phyloP scores from a whole-genome alignment of 23 tunicate genomes.

The Clavelina lepadiformis region DNA sequence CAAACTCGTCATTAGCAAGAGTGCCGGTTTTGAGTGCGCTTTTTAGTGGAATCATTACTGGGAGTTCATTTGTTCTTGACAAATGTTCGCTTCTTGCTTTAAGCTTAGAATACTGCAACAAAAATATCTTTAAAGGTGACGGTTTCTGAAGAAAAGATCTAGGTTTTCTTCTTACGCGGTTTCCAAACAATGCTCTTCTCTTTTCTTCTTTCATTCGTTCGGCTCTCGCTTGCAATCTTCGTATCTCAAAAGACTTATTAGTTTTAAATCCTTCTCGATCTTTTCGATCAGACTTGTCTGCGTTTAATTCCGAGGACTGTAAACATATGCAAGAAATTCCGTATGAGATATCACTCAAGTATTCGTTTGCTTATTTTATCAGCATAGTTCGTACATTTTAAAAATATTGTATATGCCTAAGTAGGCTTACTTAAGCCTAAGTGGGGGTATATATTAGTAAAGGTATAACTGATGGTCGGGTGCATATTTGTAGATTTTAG shows the following conservation, averaged over 20 bases:
- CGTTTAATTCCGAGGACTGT: slow-evolving; percentile 14
- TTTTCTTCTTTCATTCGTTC: slow-evolving; percentile 70
- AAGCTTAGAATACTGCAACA: slow-evolving; percentile 34
- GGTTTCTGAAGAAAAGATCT: not conserved
- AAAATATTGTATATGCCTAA: too few relatives aligned
- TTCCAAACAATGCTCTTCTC: slow-evolving; percentile 43
- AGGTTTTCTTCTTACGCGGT: slow-evolving; percentile 22
- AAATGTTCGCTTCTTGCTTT: slow-evolving; percentile 18
- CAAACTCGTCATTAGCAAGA: slow-evolving; percentile 18
- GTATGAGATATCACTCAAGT: too few relatives aligned
- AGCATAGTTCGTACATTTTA: too few relatives aligned
- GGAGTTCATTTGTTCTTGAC: not conserved
- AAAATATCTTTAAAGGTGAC: not conserved
- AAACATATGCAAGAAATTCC: too few relatives aligned
- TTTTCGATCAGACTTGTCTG: slow-evolving; percentile 38
- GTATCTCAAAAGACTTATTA: slow-evolving; percentile 83
- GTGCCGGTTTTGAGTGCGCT: slow-evolving; percentile 40
- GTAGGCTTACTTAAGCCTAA: too few relatives aligned
- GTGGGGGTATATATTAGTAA: too few relatives aligned
- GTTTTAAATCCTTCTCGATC: slow-evolving; percentile 78
- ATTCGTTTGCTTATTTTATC: too few relatives aligned
- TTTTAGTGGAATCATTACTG: slow-evolving; percentile 11
- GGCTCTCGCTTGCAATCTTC: slow-evolving; percentile 85
- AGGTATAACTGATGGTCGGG: too few relatives aligned
- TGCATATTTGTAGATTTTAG: too few relatives aligned